Evolutionary conservation across 2,797 vertebrate species (phyloP).

Genomic region (Brachyrhaphis roseni): DNA sequence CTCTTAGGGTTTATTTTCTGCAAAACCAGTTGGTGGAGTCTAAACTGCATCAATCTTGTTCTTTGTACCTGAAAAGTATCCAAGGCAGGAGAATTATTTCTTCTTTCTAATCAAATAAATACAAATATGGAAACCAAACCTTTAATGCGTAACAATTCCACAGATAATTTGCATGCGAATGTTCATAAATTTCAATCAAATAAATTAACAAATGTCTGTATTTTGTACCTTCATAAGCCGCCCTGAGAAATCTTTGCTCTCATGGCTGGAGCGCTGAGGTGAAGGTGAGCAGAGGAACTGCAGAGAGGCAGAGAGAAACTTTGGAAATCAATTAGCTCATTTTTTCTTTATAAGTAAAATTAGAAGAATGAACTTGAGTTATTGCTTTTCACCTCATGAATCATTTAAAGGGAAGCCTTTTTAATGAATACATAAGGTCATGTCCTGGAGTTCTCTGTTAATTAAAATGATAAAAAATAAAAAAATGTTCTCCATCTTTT

Average conservation of each 20-base stretch:
- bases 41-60: slow-evolving; percentile 5
- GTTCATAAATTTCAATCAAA: too few relatives aligned
- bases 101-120: too few relatives aligned
- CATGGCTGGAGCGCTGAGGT: neutral
- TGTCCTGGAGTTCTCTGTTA: neutral
- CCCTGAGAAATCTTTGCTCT: neutral
- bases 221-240: too few relatives aligned
- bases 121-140: too few relatives aligned
- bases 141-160: too few relatives aligned
- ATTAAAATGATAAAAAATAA: neutral
- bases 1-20: slow-evolving; percentile 22
- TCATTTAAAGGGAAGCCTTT: neutral
- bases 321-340: neutral
- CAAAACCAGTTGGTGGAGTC: slow-evolving; percentile 6
- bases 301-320: neutral
- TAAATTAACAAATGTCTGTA: too few relatives aligned
- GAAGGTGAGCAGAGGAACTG: neutral
- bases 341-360: neutral
- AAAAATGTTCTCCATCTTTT: neutral
- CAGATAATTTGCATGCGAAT: too few relatives aligned
- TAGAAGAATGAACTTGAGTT: neutral
- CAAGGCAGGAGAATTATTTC: neutral
- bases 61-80: slow-evolving; percentile 19
- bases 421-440: neutral
- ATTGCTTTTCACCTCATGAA: neutral